phyloP scores from a whole-genome alignment of 1,140 invertebrate species.

The Apis mellifera region DNA sequence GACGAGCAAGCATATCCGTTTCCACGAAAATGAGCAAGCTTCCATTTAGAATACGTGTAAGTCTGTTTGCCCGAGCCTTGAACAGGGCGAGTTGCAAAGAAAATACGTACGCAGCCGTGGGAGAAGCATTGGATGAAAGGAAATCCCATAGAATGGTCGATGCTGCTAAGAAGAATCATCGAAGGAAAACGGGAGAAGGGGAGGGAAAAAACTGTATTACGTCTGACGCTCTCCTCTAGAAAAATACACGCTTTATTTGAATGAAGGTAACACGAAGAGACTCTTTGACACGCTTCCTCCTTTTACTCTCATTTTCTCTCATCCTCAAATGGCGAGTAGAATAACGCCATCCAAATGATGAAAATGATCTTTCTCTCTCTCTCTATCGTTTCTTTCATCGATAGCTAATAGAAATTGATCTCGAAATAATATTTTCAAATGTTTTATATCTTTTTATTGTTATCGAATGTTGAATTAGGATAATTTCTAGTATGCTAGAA shows the following conservation, averaged over 20 bases:
- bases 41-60: slow-evolving; percentile 28
- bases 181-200: neutral
- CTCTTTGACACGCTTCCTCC: slow-evolving; percentile 22
- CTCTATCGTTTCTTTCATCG: neutral
- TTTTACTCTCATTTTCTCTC: neutral
- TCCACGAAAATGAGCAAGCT: slow-evolving; percentile 28
- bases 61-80: slow-evolving; percentile 48
- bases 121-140: slow-evolving; percentile 44
- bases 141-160: slow-evolving; percentile 57
- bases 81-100: slow-evolving; percentile 46
- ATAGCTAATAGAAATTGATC: neutral
- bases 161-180: slow-evolving; percentile 19
- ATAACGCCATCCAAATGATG: neutral
- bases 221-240: slow-evolving; percentile 1
- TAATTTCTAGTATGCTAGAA: neutral
- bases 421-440: neutral
- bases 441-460: neutral
- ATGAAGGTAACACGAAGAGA: slow-evolving; percentile 8
- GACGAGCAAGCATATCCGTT: neutral
- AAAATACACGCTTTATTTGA: slow-evolving; percentile 40
- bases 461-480: neutral
- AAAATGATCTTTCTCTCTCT: neutral
- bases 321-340: neutral
- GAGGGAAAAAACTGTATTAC: slow-evolving; percentile 40
- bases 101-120: slow-evolving; percentile 46